phyloP scores from a whole-genome alignment of 1,140 invertebrate genomes.

The Panagrolaimus sp. region DNA sequence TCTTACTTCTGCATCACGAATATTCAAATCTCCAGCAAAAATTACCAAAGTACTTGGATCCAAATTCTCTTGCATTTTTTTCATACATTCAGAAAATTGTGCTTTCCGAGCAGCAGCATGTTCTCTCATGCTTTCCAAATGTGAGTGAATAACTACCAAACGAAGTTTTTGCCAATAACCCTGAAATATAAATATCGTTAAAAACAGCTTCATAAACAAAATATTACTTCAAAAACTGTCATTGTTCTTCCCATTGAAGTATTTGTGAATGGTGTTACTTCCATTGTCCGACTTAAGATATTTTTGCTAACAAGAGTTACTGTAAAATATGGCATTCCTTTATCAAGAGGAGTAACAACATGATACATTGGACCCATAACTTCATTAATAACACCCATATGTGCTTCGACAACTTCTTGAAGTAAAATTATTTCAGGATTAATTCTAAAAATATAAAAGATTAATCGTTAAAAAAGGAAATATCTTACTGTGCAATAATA shows the following conservation, averaged over 20 bases:
- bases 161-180: slow-evolving; percentile 5
- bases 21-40: slow-evolving; percentile 1
- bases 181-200: background rate
- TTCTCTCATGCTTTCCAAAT: slow-evolving; percentile 7
- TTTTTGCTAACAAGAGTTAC: slow-evolving; percentile 7
- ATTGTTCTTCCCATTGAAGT: slow-evolving; percentile 7
- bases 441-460: no score
- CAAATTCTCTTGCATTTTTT: background rate
- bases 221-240: slow-evolving; percentile 1
- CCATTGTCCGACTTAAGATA: background rate
- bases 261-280: background rate
- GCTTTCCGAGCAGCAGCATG: background rate
- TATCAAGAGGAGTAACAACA: background rate
- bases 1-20: background rate
- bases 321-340: slow-evolving; percentile 1
- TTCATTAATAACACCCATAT: slow-evolving; percentile 4
- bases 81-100: slow-evolving; percentile 7
- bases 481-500: background rate
- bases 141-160: background rate
- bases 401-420: background rate
- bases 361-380: background rate
- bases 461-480: no score
- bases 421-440: background rate
- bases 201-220: background rate
- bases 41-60: background rate